Conservation (phyloP, 2,113 vertebrate species). For the Hippocampus guttulatus region DNA sequence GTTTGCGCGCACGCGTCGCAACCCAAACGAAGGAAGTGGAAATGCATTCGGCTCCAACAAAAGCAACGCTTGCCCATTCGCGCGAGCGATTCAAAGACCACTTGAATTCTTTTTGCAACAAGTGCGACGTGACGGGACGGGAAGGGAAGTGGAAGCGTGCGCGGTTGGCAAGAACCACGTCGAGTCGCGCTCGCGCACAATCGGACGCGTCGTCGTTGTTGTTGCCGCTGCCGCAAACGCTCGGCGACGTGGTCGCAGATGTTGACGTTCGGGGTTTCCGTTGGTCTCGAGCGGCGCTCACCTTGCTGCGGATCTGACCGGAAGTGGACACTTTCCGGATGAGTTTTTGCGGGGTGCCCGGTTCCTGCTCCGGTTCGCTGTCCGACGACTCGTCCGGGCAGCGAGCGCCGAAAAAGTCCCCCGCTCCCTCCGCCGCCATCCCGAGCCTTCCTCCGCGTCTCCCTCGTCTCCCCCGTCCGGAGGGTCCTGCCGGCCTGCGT, state of each 20-base stretch:
- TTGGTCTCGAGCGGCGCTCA: constrained; percentile 39
- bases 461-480: neutral
- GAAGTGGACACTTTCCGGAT: constrained; percentile 95
- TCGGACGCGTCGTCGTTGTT: no score
- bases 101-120: neutral
- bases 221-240: no score
- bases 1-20: no score
- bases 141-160: neutral
- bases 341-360: constrained; percentile 88
- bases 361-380: constrained; percentile 91
- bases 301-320: constrained; percentile 94
- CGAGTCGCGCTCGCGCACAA: neutral
- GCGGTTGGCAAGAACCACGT: neutral
- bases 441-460: constrained; percentile 24
- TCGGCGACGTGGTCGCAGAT: neutral
- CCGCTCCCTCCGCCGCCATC: constrained; percentile 76
- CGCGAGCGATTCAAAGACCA: no score
- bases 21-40: no score
- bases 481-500: neutral
- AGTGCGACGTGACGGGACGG: neutral
- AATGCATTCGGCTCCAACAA: accelerated
- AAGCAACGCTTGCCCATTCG: no score
- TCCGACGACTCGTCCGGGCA: constrained; percentile 86
- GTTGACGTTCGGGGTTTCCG: constrained; percentile 2
- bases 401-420: constrained; percentile 65